These are phyloP conservation scores for Aphaenogaster rudis DNA, from an alignment of 1,140 invertebrate species.

Conservation along the genomic window DNA sequence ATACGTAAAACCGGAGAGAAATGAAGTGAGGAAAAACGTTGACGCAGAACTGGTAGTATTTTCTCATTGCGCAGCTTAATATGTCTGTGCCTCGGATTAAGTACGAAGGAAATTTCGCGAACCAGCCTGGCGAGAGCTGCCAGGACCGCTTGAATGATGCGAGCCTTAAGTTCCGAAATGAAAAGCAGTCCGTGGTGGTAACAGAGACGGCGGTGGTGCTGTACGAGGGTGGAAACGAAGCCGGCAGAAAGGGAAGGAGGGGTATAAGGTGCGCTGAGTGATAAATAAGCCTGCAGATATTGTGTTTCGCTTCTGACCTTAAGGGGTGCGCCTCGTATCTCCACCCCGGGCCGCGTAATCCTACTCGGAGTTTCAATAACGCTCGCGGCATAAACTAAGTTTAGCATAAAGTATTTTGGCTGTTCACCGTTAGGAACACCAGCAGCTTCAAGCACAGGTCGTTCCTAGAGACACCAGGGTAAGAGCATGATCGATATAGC, in stretches of 20 bases:
- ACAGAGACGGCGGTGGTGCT: conserved; percentile 19
- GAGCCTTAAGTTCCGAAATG: conserved; percentile 60
- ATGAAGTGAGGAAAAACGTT: conserved; percentile 5
- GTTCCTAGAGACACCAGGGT: conserved; percentile 47
- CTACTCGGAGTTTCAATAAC: conserved; percentile 77
- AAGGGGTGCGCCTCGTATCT: conserved; percentile 71
- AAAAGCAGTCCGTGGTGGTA: conserved; percentile 47
- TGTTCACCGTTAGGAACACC: conserved; percentile 54
- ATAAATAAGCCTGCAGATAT: conserved; percentile 80
- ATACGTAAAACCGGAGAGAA: conserved; percentile 21
- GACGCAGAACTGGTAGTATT: conserved; percentile 11
- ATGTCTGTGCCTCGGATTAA: conserved; percentile 45
- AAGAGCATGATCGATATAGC: conserved; percentile 22
- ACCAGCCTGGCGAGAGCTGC: conserved; percentile 37
- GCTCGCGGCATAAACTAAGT: conserved; percentile 76
- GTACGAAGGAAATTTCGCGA: conserved; percentile 52
- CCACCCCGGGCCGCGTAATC: conserved; percentile 66
- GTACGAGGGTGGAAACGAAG: neutral
- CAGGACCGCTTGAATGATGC: conserved; percentile 56
- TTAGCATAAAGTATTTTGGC: conserved; percentile 77
- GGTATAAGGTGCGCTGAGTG: conserved; percentile 58
- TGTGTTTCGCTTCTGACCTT: conserved; percentile 74
- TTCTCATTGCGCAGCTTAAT: conserved; percentile 42
- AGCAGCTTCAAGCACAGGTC: conserved; percentile 45
- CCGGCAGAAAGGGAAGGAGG: neutral